Base-by-base conservation (phyloP, 2,888 invertebrate species). In the Chelonus formosanus region DNA sequence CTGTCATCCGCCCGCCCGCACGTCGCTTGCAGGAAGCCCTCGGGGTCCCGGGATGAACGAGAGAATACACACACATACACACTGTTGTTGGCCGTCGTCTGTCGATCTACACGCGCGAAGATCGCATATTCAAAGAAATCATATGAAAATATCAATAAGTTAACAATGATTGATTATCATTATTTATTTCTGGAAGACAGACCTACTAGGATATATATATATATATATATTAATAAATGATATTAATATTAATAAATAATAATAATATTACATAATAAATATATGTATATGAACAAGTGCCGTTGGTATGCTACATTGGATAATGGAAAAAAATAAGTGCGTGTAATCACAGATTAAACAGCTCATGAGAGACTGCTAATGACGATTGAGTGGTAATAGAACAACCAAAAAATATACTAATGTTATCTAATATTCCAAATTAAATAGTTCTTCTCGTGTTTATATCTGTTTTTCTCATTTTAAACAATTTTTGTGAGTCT, bases 11-110 rank as follows among this genome's bases (percentile, higher is more conserved):
- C 32, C 31, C 52, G 52, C 34, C 34, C 58, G 61, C 43, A 52
- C 75, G 77, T 75, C 77, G 80, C 79, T 81, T 78, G 81, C 83
- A 82, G 82, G 83, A 83, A 83, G 82, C 82, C 83, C 67, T 81
- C 83, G 83, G 82, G 76, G 82, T 79, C 81, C 53, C 61, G 59
- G 34, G 82, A 81, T 80, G 79, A 73, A 40, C 40, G 40, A 56
- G 40, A 56, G 40, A 44, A 40, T 45, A 44, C 58, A 64, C 53
- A 50, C 61, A 71, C 57, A 64, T 66, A 61, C 31, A 45, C 52
- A 52, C 40, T 45, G 52, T 53, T 40, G 31, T 59, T 54, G 59
- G 62, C 66, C 67, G 68, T 56, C 65, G 67, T 66, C 69, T 73
- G 70, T 74, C 73, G 69, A 78, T 76, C 74, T 76, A 70, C 76